Conservation (phyloP, 35 echinoderm and acorn worm species). For the Apostichopus californicus region DNA sequence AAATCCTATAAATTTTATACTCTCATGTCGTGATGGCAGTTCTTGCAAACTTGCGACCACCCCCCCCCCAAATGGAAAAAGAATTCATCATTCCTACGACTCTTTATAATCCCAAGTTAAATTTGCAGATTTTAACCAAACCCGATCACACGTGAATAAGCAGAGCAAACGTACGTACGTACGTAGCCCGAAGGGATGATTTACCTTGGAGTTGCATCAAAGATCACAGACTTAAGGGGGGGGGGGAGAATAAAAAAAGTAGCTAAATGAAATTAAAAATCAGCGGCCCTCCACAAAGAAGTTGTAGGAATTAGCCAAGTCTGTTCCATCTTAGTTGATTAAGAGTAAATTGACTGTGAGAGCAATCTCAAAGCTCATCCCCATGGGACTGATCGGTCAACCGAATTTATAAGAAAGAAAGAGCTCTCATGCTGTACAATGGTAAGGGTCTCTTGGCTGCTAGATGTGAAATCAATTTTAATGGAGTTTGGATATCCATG, state of each 20-base stretch:
- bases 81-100: too few relatives aligned
- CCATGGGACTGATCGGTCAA: background rate
- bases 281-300: background rate
- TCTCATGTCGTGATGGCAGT: too few relatives aligned
- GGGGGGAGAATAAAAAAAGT: background rate
- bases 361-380: background rate
- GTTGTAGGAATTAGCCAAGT: background rate
- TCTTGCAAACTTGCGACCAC: too few relatives aligned
- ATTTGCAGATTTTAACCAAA: too few relatives aligned
- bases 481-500: background rate
- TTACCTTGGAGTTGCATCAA: constrained; percentile 7
- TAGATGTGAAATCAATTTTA: background rate
- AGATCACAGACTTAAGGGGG: background rate
- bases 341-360: constrained; percentile 22
- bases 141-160: too few relatives aligned
- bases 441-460: background rate
- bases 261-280: constrained; percentile 6
- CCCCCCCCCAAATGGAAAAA: too few relatives aligned
- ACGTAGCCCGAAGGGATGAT: background rate
- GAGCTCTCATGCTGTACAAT: too few relatives aligned
- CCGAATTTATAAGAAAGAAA: too few relatives aligned
- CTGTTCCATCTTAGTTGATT: constrained; percentile 18
- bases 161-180: background rate
- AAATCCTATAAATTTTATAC: too few relatives aligned
- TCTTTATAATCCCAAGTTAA: too few relatives aligned